phyloP scores from a whole-genome alignment of 64 coral and sea anemone genomes.

The Orbicella faveolata region DNA sequence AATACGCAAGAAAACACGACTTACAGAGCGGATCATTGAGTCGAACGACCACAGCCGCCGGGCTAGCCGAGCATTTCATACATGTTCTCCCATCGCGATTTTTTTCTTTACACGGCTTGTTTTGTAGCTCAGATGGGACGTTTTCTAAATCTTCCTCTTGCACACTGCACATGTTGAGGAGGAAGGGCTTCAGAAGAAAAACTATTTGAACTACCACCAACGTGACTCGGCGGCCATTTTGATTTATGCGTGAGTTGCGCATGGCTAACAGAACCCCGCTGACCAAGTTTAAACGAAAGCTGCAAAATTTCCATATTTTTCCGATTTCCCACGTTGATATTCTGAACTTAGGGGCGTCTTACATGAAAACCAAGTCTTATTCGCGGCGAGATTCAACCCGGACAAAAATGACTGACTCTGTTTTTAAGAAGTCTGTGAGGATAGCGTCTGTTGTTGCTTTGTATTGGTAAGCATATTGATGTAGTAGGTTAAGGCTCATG shows the following conservation, averaged over 20 bases:
- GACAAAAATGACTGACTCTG: slow-evolving; percentile 46
- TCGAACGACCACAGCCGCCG: slow-evolving; percentile 69
- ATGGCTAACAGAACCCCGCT: neutral
- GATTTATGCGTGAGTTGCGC: neutral
- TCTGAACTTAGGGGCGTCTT: neutral
- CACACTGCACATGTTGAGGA: slow-evolving; percentile 62
- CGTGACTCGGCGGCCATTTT: neutral
- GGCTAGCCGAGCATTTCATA: slow-evolving; percentile 68
- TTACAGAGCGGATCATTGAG: slow-evolving; percentile 80
- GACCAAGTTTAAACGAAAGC: neutral
- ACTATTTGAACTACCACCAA: neutral
- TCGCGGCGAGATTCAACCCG: neutral
- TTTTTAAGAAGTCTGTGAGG: slow-evolving; percentile 35
- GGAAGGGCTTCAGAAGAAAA: neutral
- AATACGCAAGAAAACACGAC: slow-evolving; percentile 79
- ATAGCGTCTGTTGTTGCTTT: slow-evolving; percentile 57
- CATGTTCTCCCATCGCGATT: slow-evolving; percentile 23
- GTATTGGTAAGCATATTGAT: slow-evolving; percentile 49
- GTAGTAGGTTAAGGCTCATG: neutral
- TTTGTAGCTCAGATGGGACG: neutral
- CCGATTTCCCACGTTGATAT: too few relatives aligned
- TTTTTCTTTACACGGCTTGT: neutral
- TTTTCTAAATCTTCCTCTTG: slow-evolving; percentile 67
- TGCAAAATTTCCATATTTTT: too few relatives aligned
- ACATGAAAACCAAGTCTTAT: neutral